Evolutionary conservation across 1,140 invertebrate species (phyloP).

Genomic region (Drosophila repleta): DNA sequence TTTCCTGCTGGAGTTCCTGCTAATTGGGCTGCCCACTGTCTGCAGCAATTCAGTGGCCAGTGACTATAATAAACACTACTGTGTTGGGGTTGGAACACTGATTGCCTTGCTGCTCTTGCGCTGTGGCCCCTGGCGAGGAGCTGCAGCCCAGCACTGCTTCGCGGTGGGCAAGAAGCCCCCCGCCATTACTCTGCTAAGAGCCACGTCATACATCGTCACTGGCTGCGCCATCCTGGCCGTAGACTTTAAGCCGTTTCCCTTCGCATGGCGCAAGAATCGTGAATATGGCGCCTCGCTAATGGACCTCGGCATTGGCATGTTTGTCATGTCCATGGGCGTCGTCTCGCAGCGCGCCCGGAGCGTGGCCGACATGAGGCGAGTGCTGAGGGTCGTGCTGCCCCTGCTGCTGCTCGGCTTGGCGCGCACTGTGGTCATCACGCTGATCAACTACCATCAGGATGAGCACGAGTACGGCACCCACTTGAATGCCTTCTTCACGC

Average conservation of each 20-base stretch:
- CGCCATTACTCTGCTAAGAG: constrained; percentile 85
- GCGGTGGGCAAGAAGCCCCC: constrained; percentile 53
- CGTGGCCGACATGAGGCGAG: constrained; percentile 59
- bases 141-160: constrained; percentile 1
- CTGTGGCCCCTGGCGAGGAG: neutral
- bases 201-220: constrained; percentile 90
- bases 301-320: constrained; percentile 97
- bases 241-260: constrained; percentile 95
- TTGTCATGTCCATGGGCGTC: constrained; percentile 93
- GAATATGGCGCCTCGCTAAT: constrained; percentile 95
- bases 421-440: constrained; percentile 87
- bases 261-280: constrained; percentile 93
- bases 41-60: constrained; percentile 40
- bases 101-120: constrained; percentile 16
- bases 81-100: neutral
- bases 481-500: constrained; percentile 98
- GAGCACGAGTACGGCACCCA: constrained; percentile 96
- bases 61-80: constrained; percentile 22
- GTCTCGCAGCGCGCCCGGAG: constrained; percentile 85
- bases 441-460: constrained; percentile 93
- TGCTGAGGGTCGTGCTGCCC: constrained; percentile 84
- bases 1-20: constrained; percentile 61
- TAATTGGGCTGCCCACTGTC: constrained; percentile 56
- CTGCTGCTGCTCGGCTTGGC: constrained; percentile 89
- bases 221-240: constrained; percentile 95